phyloP scores from a whole-genome alignment of 2,797 vertebrate genomes.

The Sebastes miniatus region DNA sequence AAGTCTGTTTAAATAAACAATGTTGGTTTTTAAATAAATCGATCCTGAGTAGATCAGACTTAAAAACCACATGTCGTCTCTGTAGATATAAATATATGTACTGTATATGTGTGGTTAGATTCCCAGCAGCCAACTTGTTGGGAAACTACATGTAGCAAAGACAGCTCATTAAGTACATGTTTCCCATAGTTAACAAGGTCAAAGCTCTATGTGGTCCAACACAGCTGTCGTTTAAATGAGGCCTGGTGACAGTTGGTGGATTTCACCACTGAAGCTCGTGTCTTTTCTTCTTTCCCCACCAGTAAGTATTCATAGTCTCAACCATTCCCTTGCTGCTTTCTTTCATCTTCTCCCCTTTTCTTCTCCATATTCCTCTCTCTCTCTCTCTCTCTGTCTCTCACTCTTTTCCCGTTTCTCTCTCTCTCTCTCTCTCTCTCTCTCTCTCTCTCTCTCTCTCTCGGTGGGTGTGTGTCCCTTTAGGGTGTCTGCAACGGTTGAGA shows the following conservation, averaged over 20 bases:
- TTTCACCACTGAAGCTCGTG: slow-evolving; percentile 41
- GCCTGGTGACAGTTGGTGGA: slow-evolving; percentile 59
- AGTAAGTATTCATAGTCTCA: slow-evolving; percentile 62
- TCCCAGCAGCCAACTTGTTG: slow-evolving; percentile 5
- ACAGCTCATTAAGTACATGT: slow-evolving; percentile 32
- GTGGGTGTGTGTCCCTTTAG: slow-evolving; percentile 82
- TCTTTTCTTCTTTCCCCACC: slow-evolving; percentile 56
- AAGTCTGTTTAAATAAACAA: neutral
- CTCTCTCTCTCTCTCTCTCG: slow-evolving; percentile 45
- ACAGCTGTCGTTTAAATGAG: slow-evolving; percentile 55
- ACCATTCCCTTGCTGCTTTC: slow-evolving; percentile 63
- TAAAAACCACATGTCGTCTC: neutral
- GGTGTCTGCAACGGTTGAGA: slow-evolving; percentile 83
- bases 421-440: slow-evolving; percentile 20
- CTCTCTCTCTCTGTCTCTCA: slow-evolving; percentile 1
- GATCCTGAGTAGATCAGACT: neutral
- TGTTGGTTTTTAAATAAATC: neutral
- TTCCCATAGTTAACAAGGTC: slow-evolving; percentile 56
- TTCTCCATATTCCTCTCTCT: slow-evolving; percentile 29
- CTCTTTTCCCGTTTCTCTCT: slow-evolving; percentile 23
- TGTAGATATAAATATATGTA: neutral
- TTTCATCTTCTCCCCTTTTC: slow-evolving; percentile 68
- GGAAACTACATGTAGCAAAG: neutral
- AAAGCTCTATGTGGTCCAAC: slow-evolving; percentile 53
- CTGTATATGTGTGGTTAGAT: neutral